Conservation (phyloP, 2,113 vertebrate genomes). For the Microtus pennsylvanicus region DNA sequence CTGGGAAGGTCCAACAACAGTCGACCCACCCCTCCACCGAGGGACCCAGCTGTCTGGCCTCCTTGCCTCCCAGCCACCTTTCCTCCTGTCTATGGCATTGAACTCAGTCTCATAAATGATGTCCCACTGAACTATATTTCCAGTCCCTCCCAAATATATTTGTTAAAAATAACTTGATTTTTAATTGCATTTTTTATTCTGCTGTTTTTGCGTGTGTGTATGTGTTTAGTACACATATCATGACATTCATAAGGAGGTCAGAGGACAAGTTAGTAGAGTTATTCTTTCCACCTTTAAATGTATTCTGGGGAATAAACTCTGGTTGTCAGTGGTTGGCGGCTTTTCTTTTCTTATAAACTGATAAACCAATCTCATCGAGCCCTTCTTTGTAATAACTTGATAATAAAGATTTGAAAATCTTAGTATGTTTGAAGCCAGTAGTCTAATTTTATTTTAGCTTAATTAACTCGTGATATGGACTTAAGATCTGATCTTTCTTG, state of each 20-base stretch:
- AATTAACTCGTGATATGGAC: not conserved
- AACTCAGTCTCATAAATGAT: not conserved
- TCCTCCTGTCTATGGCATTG: not conserved
- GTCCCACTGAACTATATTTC: not conserved
- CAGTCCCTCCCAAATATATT: not conserved
- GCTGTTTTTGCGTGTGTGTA: not conserved
- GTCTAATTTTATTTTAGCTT: conserved; percentile 50
- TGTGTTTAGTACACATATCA: not conserved
- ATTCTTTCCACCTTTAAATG: not conserved
- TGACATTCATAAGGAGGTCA: no score
- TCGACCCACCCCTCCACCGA: no score
- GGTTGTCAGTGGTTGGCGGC: not conserved
- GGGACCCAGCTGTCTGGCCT: no score
- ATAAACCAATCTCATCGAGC: not conserved
- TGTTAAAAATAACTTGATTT: conserved; percentile 22
- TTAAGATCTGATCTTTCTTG: not conserved
- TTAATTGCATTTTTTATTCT: not conserved
- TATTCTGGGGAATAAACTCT: not conserved
- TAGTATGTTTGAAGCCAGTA: conserved; percentile 8
- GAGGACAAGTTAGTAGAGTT: not conserved
- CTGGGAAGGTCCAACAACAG: no score
- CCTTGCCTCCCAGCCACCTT: no score
- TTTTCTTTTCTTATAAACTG: not conserved
- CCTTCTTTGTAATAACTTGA: conserved; percentile 39
- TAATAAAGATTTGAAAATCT: not conserved